phyloP scores from a whole-genome alignment of 2,888 invertebrate species.

The Pyrochroa serraticornis region DNA sequence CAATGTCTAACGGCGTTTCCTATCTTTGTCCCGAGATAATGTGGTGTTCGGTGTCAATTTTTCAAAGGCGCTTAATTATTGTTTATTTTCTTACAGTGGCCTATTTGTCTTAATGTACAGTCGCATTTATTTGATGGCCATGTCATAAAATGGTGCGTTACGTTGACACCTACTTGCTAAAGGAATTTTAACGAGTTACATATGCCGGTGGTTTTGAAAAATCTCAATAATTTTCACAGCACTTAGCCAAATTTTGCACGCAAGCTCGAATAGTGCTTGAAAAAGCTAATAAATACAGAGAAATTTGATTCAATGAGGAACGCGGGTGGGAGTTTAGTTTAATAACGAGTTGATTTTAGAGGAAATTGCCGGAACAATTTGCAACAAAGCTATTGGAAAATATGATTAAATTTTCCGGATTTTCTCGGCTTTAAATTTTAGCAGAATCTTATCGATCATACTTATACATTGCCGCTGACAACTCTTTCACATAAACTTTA shows the following conservation, averaged over 20 bases:
- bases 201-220: conserved; percentile 1
- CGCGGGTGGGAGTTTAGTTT: conserved; percentile 9
- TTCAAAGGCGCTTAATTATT: conserved; percentile 28
- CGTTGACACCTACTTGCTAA: conserved; percentile 27
- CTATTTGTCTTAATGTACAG: conserved; percentile 23
- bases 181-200: conserved; percentile 8
- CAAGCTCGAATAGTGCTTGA: background rate
- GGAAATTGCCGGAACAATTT: conserved; percentile 36
- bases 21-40: conserved; percentile 27
- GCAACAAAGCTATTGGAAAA: conserved; percentile 42
- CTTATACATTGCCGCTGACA: conserved; percentile 53
- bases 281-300: background rate
- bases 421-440: conserved; percentile 40
- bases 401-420: conserved; percentile 48
- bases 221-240: conserved; percentile 13
- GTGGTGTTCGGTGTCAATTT: conserved; percentile 27
- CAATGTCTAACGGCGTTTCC: conserved; percentile 29
- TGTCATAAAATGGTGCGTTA: background rate
- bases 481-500: conserved; percentile 56
- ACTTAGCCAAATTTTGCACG: conserved; percentile 5
- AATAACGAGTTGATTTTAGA: conserved; percentile 23
- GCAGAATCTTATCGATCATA: conserved; percentile 52
- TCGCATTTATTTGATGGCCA: conserved; percentile 15
- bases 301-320: conserved; percentile 2
- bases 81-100: conserved; percentile 26